Conservation (phyloP, 2,888 invertebrate genomes). For the Ischnura elegans region DNA sequence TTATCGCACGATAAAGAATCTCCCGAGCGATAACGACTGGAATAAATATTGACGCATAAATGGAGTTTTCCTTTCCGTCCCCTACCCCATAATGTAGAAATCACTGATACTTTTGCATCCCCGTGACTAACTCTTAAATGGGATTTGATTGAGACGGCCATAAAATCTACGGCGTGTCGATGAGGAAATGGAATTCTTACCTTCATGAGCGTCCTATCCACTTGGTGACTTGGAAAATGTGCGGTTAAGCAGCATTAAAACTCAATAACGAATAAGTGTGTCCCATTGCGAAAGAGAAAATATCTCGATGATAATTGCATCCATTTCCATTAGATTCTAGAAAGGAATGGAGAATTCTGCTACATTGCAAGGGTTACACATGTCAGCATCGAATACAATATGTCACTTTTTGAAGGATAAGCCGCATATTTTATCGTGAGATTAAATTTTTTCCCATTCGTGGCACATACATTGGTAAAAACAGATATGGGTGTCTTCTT, state of each 20-base stretch:
- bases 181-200: background rate
- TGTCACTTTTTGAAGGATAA: no score
- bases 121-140: background rate
- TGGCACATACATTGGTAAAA: no score
- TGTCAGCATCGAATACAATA: no score
- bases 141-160: background rate
- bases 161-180: background rate
- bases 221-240: background rate
- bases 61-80: background rate
- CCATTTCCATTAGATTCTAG: no score
- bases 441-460: no score
- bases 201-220: background rate
- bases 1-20: constrained; percentile 1
- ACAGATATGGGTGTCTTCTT: no score
- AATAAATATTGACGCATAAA: constrained; percentile 21
- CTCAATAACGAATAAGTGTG: background rate
- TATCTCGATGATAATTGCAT: background rate
- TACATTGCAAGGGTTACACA: no score
- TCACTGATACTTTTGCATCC: background rate
- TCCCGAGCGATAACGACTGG: background rate
- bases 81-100: background rate
- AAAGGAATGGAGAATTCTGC: no score
- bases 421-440: no score
- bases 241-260: background rate
- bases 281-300: background rate